phyloP scores from a whole-genome alignment of 2,888 invertebrate genomes.

The Euproctis similis region DNA sequence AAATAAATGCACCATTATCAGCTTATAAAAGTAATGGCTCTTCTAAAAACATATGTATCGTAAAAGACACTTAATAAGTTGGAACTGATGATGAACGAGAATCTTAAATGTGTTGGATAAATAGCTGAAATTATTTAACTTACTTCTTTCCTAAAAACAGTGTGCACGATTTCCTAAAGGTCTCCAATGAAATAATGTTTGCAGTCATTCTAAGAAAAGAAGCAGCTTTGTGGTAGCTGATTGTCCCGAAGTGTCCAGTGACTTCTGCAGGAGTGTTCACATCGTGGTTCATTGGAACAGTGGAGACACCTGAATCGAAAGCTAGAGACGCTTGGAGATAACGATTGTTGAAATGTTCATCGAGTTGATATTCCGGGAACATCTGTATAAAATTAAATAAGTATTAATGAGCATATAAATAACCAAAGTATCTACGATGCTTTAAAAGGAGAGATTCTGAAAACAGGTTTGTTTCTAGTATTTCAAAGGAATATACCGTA shows the following conservation, averaged over 20 bases:
- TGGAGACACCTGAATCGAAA: conserved; percentile 48
- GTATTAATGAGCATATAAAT: background rate
- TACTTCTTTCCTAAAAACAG: conserved; percentile 68
- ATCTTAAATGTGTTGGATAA: background rate
- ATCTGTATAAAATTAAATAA: conserved; percentile 71
- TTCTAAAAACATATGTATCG: background rate
- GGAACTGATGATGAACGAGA: no score
- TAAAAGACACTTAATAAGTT: no score
- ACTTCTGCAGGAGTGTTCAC: conserved; percentile 79
- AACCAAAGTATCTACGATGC: background rate
- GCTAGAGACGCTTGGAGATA: conserved; percentile 79
- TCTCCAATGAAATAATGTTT: conserved; percentile 48
- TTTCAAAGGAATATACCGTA: background rate
- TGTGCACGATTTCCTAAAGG: conserved; percentile 43
- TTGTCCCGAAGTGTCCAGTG: conserved; percentile 78
- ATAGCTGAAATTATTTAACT: no score
- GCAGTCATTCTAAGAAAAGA: conserved; percentile 58
- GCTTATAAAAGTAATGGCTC: background rate
- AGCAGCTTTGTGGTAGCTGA: conserved; percentile 81
- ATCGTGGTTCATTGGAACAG: conserved; percentile 75
- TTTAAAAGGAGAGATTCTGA: no score
- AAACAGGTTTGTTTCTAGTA: no score
- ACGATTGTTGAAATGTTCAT: conserved; percentile 83
- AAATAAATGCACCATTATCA: conserved; percentile 2
- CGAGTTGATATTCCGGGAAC: conserved; percentile 77